Conservation (phyloP, 2,888 invertebrate species). For the Hirtodrosophila confusa region DNA sequence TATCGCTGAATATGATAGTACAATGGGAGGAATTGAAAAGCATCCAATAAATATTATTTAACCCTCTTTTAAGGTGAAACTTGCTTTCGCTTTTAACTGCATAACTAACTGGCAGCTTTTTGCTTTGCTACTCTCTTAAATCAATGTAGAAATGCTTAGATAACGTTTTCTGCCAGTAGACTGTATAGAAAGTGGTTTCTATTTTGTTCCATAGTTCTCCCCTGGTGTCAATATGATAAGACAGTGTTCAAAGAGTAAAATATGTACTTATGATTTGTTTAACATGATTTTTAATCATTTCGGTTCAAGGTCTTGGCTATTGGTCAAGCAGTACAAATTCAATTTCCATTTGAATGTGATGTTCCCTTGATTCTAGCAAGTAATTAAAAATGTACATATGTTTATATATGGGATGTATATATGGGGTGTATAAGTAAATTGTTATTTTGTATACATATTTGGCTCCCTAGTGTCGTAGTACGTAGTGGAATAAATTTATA, state of each 20-base stretch:
- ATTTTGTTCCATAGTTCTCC: neutral
- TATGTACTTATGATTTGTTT: slow-evolving; percentile 80
- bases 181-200: no score
- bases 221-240: slow-evolving; percentile 23
- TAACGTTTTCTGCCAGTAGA: no score
- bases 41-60: no score
- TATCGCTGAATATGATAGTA: slow-evolving; percentile 15
- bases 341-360: neutral
- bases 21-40: slow-evolving; percentile 7
- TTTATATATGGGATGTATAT: neutral
- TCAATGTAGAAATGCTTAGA: no score
- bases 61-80: no score
- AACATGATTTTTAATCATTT: slow-evolving; percentile 81
- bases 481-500: no score
- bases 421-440: no score
- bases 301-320: slow-evolving; percentile 76
- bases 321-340: slow-evolving; percentile 40
- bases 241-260: slow-evolving; percentile 38
- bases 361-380: neutral
- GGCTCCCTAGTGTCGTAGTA: no score
- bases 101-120: no score
- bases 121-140: no score
- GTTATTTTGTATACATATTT: no score
- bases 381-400: neutral
- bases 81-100: no score